Base-by-base conservation (phyloP, 2,113 vertebrate species). In the Mormyrus iriodes region DNA sequence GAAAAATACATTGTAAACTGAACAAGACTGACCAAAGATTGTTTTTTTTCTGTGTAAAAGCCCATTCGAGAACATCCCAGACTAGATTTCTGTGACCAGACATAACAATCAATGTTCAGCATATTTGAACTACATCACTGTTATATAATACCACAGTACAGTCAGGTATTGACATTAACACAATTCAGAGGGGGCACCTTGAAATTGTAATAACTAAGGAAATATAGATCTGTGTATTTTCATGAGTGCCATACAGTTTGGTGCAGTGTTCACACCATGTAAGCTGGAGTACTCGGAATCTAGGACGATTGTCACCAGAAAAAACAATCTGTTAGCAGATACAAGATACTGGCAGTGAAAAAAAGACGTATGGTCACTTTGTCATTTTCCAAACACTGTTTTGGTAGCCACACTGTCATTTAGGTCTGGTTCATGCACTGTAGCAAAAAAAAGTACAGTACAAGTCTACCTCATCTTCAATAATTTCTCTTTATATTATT, bases 401-500 rank as follows among this genome's bases (percentile, higher is more conserved):
- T 27, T 46, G n/a, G n/a, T 17, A 44, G 15, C 9, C 21, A 83
- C 49, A 17, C 39, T 84, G 51, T 53, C 4, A 88, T 53, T 19
- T 65, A 88, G 21, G 5, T 51, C 79, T 52, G 24, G 9, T 35
- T 19, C 48, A 48, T 3, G 49, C n/a, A 21, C 31, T 13, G 55
- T 5, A n/a, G 4, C 21, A 27, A 21, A 48, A 69, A 24, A 12
- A 46, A 84, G 44, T 84, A 84, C 82, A 84, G 82, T n/a, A 79
- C 35, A 39, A 65, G 42, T 35, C 24, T 48, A 87, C 86, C 7
- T 90, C 90, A 89, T 93, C 93, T 94, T 94, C 94, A 94, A 93
- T 94, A 92, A 92, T 92, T 95, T 96, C 94, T 96, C 94, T 96
- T 97, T 96, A 97, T 96, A 95, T 96, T 96, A 96, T 96, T 92